A percentile compares a stretch with the other conserved stretches of the same genome.
Conservation (phyloP, 2,888 invertebrate species). For the Esperia sulphurella region DNA sequence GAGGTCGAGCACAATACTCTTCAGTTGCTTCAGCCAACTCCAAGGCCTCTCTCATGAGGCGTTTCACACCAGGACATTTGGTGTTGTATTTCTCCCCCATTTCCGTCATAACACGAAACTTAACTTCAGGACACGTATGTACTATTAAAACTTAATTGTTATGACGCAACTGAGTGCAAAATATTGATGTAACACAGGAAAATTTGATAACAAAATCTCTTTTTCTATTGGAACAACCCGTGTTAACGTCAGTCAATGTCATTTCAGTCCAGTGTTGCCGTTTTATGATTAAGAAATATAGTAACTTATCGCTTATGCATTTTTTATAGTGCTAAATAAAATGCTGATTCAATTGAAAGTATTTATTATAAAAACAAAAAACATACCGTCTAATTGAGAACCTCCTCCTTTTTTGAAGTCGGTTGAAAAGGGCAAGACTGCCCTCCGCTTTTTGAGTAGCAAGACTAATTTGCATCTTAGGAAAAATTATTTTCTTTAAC, state of each 20-base stretch:
- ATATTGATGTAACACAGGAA: conserved; percentile 39
- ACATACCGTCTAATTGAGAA: too few relatives aligned
- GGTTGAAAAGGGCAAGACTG: too few relatives aligned
- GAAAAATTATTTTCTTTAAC: too few relatives aligned
- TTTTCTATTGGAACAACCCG: conserved; percentile 1
- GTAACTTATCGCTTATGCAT: too few relatives aligned
- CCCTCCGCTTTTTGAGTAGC: too few relatives aligned
- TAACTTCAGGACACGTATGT: conserved; percentile 16
- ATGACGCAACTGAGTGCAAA: conserved; percentile 45
- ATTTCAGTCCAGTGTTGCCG: too few relatives aligned
- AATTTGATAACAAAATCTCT: conserved; percentile 44
- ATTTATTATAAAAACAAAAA: too few relatives aligned
- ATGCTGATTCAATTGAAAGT: too few relatives aligned
- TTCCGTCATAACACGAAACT: conserved; percentile 46
- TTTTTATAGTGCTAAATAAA: too few relatives aligned
- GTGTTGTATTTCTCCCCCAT: conserved; percentile 72
- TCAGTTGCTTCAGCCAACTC: conserved; percentile 93
- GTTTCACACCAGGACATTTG: conserved; percentile 90
- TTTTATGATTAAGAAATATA: too few relatives aligned
- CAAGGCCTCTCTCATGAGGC: conserved; percentile 94
- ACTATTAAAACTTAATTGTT: conserved; percentile 13
- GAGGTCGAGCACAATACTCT: conserved; percentile 92
- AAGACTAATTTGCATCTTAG: too few relatives aligned
- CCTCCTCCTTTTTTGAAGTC: too few relatives aligned
- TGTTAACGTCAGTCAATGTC: background rate